Evolutionary conservation across 2,888 invertebrate species (phyloP).

Genomic region (Spodoptera exigua): DNA sequence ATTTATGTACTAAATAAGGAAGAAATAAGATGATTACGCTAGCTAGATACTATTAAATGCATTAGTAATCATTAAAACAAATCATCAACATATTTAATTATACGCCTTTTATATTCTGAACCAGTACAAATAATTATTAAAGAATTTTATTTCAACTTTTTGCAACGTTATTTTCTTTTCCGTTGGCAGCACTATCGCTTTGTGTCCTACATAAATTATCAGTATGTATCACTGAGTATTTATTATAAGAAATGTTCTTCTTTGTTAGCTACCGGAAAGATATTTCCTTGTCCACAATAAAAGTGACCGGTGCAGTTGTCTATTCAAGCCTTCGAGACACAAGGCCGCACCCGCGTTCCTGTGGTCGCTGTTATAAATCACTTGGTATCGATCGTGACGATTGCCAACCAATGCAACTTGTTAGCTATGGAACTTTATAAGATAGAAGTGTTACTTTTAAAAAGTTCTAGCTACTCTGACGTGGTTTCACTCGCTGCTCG

Average conservation of each 20-base stretch:
- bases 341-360: slow-evolving; percentile 67
- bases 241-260: slow-evolving; percentile 14
- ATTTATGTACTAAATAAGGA: slow-evolving; percentile 32
- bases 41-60: slow-evolving; percentile 4
- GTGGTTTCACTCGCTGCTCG: no score
- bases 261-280: slow-evolving; percentile 51
- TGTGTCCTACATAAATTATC: no score
- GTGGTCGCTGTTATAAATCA: slow-evolving; percentile 59
- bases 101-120: no score
- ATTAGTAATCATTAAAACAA: slow-evolving; percentile 16
- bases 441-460: slow-evolving; percentile 13
- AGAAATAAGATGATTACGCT: slow-evolving; percentile 9
- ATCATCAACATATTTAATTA: no score
- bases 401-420: slow-evolving; percentile 41
- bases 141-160: no score
- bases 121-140: no score
- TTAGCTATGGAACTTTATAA: not conserved
- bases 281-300: slow-evolving; percentile 43
- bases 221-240: no score
- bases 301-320: slow-evolving; percentile 37
- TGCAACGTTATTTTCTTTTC: no score
- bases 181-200: not conserved
- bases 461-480: no score
- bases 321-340: slow-evolving; percentile 54
- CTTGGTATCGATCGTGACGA: slow-evolving; percentile 57